Conservation (phyloP, 2,113 vertebrate species). For the Siniperca knerii region DNA sequence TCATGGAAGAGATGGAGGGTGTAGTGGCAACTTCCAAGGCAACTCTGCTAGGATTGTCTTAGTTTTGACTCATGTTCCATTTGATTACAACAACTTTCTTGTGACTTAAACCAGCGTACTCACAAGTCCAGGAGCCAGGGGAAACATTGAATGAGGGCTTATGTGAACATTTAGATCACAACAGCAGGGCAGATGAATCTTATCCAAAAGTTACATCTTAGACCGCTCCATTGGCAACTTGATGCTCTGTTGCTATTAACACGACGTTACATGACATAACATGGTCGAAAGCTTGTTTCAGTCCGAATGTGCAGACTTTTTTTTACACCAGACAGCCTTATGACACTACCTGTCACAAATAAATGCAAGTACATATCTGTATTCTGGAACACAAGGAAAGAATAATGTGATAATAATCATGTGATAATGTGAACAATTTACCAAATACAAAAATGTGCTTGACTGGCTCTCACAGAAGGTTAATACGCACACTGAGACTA, state of each 20-base stretch:
- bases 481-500: neutral
- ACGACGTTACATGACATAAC: neutral
- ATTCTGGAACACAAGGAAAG: neutral
- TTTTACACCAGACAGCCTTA: neutral
- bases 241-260: neutral
- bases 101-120: constrained; percentile 6
- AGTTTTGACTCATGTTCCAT: neutral
- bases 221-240: neutral
- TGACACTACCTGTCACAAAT: neutral
- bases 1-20: neutral
- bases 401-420: neutral
- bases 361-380: neutral
- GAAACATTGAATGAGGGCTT: neutral
- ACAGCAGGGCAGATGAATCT: neutral
- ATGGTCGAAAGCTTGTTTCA: neutral
- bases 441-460: constrained; percentile 32
- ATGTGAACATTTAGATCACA: constrained; percentile 10
- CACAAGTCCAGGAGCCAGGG: neutral
- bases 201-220: neutral
- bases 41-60: neutral
- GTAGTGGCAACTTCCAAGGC: neutral
- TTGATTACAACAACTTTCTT: constrained; percentile 15
- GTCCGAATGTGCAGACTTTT: neutral
- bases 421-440: constrained; percentile 4
- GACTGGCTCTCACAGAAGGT: constrained; percentile 5